These are phyloP conservation scores for Geotrypetes seraphini DNA, from an alignment of 2,797 vertebrate species.

Conservation along the genomic window DNA sequence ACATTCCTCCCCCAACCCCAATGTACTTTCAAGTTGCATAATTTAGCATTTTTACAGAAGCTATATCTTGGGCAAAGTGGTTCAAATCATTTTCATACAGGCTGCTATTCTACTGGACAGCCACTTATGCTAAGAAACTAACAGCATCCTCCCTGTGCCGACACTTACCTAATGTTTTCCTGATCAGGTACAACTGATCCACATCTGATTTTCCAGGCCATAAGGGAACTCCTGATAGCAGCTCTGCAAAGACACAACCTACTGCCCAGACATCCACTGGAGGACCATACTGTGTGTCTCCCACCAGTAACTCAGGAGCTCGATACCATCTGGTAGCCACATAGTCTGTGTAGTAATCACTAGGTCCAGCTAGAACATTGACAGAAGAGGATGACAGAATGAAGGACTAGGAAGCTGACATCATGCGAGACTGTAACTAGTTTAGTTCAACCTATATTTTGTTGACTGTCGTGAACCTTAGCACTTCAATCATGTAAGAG, in stretches of 20 bases:
- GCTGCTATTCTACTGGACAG: fast-evolving
- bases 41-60: fast-evolving
- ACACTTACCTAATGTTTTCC: constrained; percentile 73
- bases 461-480: no score
- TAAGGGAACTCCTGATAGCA: constrained; percentile 74
- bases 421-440: no score
- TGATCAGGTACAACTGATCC: constrained; percentile 87
- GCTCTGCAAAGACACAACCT: constrained; percentile 85
- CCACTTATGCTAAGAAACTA: no score
- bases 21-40: neutral
- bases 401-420: no score
- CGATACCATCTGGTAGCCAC: constrained; percentile 93
- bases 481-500: no score
- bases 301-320: constrained; percentile 81
- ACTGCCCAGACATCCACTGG: constrained; percentile 89
- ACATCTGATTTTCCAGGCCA: constrained; percentile 90
- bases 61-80: no score
- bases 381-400: no score
- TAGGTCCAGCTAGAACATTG: constrained; percentile 85
- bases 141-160: neutral
- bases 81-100: no score
- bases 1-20: no score
- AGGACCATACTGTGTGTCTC: constrained; percentile 82
- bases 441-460: no score
- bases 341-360: constrained; percentile 89